A percentile compares a stretch with the other conserved stretches of the same genome.
phyloP scores from a whole-genome alignment of 2,113 vertebrate species.

The Orycteropus afer region DNA sequence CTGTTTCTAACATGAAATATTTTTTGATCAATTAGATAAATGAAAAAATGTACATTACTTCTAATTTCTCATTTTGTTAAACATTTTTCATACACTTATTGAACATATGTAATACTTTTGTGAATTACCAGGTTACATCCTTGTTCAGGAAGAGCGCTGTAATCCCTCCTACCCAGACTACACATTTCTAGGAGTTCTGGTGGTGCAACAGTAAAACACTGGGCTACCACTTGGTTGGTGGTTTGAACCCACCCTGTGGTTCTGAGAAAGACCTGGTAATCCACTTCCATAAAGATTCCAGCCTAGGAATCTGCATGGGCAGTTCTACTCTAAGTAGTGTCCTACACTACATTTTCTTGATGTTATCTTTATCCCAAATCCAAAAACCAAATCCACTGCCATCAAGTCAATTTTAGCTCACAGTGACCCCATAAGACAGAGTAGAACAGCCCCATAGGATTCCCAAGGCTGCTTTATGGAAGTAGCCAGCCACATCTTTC shows the following conservation, averaged over 20 bases:
- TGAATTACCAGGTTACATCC: background rate
- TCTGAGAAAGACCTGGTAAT: no score
- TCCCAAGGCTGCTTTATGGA: background rate
- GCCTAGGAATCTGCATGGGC: no score
- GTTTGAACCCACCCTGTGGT: no score
- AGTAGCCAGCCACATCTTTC: background rate
- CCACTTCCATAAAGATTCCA: no score
- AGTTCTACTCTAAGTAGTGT: background rate
- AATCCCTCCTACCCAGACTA: background rate
- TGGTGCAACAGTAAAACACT: no score
- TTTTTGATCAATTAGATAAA: background rate
- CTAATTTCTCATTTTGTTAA: background rate
- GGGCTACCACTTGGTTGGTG: no score
- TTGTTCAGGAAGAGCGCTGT: background rate
- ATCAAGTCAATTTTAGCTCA: no score
- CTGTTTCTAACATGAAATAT: background rate
- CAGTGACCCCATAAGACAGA: background rate
- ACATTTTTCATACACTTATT: background rate
- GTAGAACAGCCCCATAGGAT: background rate
- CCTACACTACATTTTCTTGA: background rate
- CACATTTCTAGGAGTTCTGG: background rate
- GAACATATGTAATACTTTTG: background rate
- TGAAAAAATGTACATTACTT: background rate
- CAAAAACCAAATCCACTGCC: no score
- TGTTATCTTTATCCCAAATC: background rate